These are phyloP conservation scores for Sarcophilus harrisii DNA, from an alignment of 2,797 vertebrate species.

Conservation along the genomic window DNA sequence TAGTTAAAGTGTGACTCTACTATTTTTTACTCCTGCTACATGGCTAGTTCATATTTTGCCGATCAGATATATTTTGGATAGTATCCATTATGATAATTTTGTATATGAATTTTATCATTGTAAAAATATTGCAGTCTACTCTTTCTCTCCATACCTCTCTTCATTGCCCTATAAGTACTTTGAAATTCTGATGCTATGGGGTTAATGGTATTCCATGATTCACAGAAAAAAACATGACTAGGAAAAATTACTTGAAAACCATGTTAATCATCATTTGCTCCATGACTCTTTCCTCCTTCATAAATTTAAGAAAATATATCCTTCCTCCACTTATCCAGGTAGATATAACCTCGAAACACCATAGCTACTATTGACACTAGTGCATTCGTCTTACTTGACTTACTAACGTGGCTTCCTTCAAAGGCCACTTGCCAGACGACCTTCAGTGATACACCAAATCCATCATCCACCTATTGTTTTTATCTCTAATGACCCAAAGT, in stretches of 20 bases:
- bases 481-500: constrained; percentile 59
- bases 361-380: neutral
- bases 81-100: neutral
- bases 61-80: neutral
- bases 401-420: neutral
- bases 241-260: constrained; percentile 8
- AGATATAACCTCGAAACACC: neutral
- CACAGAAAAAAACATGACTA: neutral
- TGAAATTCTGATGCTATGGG: neutral
- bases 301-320: neutral
- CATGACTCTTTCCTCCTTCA: neutral
- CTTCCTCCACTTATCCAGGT: neutral
- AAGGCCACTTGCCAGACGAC: neutral
- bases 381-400: neutral
- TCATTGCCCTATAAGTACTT: neutral
- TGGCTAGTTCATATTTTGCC: neutral
- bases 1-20: neutral
- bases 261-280: neutral
- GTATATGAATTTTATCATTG: neutral
- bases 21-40: neutral
- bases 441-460: constrained; percentile 2
- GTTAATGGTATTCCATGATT: neutral
- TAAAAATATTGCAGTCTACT: neutral
- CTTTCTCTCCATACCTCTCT: neutral
- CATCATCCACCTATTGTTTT: constrained; percentile 44